Evolutionary conservation across 2,113 vertebrate genomes (phyloP), one percentile per base, ranked within the genome.

Genomic region (Pygoscelis adeliae): DNA sequence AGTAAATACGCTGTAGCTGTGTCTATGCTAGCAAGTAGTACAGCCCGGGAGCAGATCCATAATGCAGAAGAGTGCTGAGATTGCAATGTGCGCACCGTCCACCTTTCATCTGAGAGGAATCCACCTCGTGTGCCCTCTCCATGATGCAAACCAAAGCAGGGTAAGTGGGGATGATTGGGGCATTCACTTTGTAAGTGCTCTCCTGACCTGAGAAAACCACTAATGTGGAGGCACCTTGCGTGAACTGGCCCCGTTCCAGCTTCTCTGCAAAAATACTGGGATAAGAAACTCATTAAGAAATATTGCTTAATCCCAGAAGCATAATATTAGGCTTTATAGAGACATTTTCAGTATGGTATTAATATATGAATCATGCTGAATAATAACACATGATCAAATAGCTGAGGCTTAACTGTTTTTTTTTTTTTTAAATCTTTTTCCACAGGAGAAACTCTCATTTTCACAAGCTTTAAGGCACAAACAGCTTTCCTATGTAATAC

Each of bases 331-430:
- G 52, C 36, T 63, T 92, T 59, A 77, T 32, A 32, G 50, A 91
- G 69, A 63, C 70, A 76, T 36, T 81, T 25, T 58, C 46, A 17
- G 56, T 55, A 27, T 44, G n/a, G 55, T 40, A 84, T 93, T 90
- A 93, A 81, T 89, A 82, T 8, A 30, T 94, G 91, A 96, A 91
- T 95, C 93, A 94, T 69, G 61, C 34, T 92, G 90, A 89, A 82
- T 67, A 84, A 71, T 55, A 93, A 32, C 67, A 85, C n/a, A 44
- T 27, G 36, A 93, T 78, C 44, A 81, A 95, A 79, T 42, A 89
- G 59, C 56, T 67, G 52, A 86, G 34, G 42, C 13, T 18, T 69
- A 65, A 53, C 25, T 1, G 1, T 44, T 44, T 38, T 5, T 49
- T 49, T 47, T 47, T 47, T 47, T 42, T 42, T 42, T 15, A 6